Conservation (phyloP, 2,113 vertebrate species). For the Cettia cetti region DNA sequence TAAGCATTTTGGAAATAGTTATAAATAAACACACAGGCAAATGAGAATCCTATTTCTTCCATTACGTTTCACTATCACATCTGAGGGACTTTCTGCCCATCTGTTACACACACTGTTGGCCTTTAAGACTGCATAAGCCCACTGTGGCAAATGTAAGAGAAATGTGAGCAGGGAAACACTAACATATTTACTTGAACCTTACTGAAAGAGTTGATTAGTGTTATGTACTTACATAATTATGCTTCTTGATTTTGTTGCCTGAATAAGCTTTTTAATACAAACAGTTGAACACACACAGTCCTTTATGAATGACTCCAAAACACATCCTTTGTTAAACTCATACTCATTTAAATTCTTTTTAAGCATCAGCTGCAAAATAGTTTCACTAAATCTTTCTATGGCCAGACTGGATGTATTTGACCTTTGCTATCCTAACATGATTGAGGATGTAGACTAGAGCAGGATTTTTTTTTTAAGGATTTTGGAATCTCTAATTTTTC, state of each 20-base stretch:
- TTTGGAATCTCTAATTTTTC: background rate
- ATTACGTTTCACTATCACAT: background rate
- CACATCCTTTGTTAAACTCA: background rate
- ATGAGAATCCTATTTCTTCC: background rate
- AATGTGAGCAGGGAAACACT: background rate
- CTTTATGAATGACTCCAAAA: background rate
- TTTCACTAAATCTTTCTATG: background rate
- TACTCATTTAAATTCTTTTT: background rate
- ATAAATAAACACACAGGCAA: background rate
- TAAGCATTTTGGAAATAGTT: background rate
- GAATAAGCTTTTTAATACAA: background rate
- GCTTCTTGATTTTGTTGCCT: background rate
- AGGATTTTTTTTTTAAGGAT: background rate
- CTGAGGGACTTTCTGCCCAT: background rate
- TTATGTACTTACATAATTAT: background rate
- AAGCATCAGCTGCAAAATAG: background rate
- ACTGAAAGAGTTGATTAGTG: background rate
- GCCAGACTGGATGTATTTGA: background rate
- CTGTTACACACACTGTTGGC: background rate
- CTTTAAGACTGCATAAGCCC: background rate
- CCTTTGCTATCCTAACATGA: background rate
- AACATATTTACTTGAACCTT: background rate
- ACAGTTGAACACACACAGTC: background rate
- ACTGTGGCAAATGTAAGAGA: background rate
- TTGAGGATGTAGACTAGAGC: background rate